Percentiles rank a stretch among this genome's conserved stretches.
These are phyloP conservation scores for Dryobota labecula DNA, from an alignment of 2,888 invertebrate species.

Conservation along the genomic window DNA sequence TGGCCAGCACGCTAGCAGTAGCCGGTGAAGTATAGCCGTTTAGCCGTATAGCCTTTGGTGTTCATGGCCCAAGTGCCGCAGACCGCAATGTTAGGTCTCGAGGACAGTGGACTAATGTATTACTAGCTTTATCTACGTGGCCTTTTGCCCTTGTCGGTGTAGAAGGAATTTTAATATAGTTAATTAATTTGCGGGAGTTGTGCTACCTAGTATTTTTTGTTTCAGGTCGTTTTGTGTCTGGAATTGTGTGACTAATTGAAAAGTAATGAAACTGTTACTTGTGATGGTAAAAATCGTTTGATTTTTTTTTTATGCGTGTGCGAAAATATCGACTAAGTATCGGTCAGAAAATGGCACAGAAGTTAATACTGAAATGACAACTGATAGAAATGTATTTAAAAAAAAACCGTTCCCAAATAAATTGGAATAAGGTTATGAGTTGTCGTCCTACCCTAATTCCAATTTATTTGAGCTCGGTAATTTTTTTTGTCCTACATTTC, in stretches of 20 bases:
- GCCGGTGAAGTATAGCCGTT: conserved; percentile 32
- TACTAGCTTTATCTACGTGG: conserved; percentile 39
- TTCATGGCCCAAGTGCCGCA: conserved; percentile 47
- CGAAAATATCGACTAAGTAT: not conserved
- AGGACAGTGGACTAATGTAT: conserved; percentile 57
- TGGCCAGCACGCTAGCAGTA: conserved; percentile 56
- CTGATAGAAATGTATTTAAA: not conserved
- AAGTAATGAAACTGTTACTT: not conserved
- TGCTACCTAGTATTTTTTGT: not conserved
- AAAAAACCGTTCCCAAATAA: not conserved
- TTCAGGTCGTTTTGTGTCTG: not conserved
- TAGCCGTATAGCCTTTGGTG: conserved; percentile 36
- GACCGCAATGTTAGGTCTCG: conserved; percentile 42
- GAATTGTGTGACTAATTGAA: not conserved
- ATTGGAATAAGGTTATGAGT: not conserved
- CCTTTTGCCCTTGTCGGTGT: conserved; percentile 49
- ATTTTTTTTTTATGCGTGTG: not conserved
- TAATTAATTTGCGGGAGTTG: conserved; percentile 12
- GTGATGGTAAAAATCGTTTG: not conserved
- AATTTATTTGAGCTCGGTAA: too few relatives aligned
- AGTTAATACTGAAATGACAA: not conserved
- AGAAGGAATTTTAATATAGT: conserved; percentile 35
- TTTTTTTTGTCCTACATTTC: too few relatives aligned
- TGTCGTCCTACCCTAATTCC: too few relatives aligned
- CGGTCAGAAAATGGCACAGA: not conserved